These are phyloP conservation scores for Gymnobelideus leadbeateri DNA, from an alignment of 2,113 vertebrate genomes.

Conservation along the genomic window DNA sequence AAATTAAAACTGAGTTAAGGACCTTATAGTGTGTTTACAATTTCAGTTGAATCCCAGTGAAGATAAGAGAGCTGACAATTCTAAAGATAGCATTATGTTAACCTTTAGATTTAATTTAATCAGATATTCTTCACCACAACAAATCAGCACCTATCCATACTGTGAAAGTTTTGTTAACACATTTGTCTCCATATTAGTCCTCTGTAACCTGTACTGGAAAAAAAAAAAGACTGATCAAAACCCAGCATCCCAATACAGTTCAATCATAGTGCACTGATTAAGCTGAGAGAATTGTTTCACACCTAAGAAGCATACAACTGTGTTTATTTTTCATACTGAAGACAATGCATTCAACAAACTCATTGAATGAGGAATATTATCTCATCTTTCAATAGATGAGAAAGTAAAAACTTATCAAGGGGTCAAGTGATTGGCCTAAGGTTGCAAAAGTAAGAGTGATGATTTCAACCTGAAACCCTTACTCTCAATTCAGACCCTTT, in stretches of 20 bases:
- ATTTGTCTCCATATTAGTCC: background rate
- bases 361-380: constrained; percentile 55
- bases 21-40: constrained; percentile 2
- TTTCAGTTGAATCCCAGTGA: background rate
- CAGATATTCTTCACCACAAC: background rate
- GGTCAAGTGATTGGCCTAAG: background rate
- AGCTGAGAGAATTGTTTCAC: constrained; percentile 50
- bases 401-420: background rate
- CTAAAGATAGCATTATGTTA: background rate
- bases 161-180: background rate
- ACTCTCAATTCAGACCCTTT: no score
- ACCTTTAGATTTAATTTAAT: background rate
- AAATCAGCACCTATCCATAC: background rate
- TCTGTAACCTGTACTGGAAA: background rate
- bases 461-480: no score
- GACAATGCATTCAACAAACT: constrained; percentile 12
- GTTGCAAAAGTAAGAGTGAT: background rate
- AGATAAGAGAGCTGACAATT: background rate
- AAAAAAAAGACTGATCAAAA: constrained; percentile 52
- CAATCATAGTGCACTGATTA: constrained; percentile 40
- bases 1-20: background rate
- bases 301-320: constrained; percentile 36
- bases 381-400: background rate
- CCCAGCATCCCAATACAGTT: constrained; percentile 13
- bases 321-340: constrained; percentile 29